Evolutionary conservation across 2,888 invertebrate genomes (phyloP).

Genomic region (Aplocera efformata): DNA sequence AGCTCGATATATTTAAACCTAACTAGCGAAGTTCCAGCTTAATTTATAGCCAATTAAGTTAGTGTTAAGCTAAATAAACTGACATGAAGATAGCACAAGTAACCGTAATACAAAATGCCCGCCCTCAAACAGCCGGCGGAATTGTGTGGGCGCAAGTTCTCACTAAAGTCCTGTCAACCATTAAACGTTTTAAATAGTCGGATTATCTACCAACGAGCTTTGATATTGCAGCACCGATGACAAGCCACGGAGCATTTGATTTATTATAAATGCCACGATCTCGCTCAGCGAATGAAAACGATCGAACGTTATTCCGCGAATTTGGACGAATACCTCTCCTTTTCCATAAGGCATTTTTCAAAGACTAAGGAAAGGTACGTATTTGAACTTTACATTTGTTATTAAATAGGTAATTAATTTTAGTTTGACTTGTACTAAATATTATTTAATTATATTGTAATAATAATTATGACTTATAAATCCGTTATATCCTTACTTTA

Average conservation of each 20-base stretch:
- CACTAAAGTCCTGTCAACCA: constrained; percentile 38
- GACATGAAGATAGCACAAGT: constrained; percentile 65
- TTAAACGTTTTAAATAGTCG: constrained; percentile 51
- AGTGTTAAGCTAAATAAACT: constrained; percentile 74
- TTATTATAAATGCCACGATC: constrained; percentile 41
- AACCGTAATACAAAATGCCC: constrained; percentile 57
- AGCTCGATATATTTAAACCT: constrained; percentile 54
- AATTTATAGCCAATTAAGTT: constrained; percentile 78
- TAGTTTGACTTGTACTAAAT: no score
- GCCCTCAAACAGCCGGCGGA: constrained; percentile 40
- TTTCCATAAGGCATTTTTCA: no score
- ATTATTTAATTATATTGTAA: no score
- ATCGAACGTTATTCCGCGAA: no score
- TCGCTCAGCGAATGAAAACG: no score
- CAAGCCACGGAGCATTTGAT: constrained; percentile 67
- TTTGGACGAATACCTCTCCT: no score
- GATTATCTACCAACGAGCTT: constrained; percentile 53
- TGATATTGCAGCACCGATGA: constrained; percentile 58
- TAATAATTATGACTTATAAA: no score
- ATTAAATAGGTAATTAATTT: no score
- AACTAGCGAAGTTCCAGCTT: constrained; percentile 65
- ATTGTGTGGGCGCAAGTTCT: constrained; percentile 45
- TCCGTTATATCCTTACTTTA: no score
- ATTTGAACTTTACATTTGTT: no score
- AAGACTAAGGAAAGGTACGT: no score